Evolutionary conservation across 2,888 invertebrate genomes (phyloP), one percentile per base, ranked within the genome.

Genomic region (Himalopsyche anomala): DNA sequence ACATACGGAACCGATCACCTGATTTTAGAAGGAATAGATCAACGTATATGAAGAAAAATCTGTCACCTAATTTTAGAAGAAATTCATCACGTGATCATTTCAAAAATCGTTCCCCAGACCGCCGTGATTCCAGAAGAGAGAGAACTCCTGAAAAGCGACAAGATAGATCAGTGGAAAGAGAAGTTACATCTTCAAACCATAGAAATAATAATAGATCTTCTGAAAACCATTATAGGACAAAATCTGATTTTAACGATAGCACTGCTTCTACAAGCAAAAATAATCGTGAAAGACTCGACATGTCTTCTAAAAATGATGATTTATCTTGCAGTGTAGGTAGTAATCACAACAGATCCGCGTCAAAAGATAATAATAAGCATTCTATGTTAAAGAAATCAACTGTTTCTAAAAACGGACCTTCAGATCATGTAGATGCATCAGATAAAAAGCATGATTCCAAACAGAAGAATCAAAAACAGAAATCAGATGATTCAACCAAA

Each of bases 21-120:
- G 84, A 84, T 82, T 86, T 54, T 87, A 89, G 80, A 74, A 88
- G 42, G 85, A 87, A 82, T 79, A 85, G 51, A 84, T 83, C 79
- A 87, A 69, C 74, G 87, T 69, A 69, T n/a, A 87, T 86, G 12
- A 89, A 86, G 12, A 81, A 80, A 38, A 56, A 84, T 40, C 40
- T 17, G 5, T 84, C 80, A 19, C 80, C 54, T 38, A 80, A 74
- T 12, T 74, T 15, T 36, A 74, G 36, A 74, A 36, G 19, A 74
- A 74, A 74, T 74, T 40, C 9, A 81, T 40, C 80, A 17, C 40
- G 28, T 62, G 81, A 81, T 81, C 15, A 51, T 15, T 74, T 36
- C 38, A 74, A 36, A 74, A 84, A 80, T 55, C 38, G 55, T 17
- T 51, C 38, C 38, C 84, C 54, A 51, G 38, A 15, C 15, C 15